Evolutionary conservation across 2,888 invertebrate species (phyloP).

Genomic region (Rhyacophila evoluta): DNA sequence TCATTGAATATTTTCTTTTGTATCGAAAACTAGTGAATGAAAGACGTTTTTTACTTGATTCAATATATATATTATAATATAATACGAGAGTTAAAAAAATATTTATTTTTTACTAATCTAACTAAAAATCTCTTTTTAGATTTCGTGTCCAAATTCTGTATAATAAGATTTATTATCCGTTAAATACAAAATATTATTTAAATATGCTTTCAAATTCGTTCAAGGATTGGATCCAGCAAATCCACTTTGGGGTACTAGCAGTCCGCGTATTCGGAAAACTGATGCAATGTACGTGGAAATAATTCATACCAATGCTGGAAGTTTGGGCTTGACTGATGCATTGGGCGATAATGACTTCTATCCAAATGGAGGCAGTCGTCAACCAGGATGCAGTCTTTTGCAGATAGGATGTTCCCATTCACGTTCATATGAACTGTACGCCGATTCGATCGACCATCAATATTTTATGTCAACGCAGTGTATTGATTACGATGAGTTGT

Average conservation of each 20-base stretch:
- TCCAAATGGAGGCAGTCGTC: conserved; percentile 37
- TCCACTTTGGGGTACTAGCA: conserved; percentile 43
- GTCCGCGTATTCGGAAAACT: conserved; percentile 37
- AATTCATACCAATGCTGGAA: conserved; percentile 44
- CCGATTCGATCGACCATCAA: conserved; percentile 34
- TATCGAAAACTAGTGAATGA: too few relatives aligned
- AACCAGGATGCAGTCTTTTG: conserved; percentile 37
- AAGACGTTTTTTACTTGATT: too few relatives aligned
- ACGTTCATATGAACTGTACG: conserved; percentile 30
- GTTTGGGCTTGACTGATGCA: background rate
- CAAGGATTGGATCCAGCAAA: conserved; percentile 44
- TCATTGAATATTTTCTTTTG: too few relatives aligned
- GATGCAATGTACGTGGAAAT: conserved; percentile 47
- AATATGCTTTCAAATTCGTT: too few relatives aligned
- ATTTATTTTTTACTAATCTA: too few relatives aligned
- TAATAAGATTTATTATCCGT: too few relatives aligned
- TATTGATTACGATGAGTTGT: conserved; percentile 30
- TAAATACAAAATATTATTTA: too few relatives aligned
- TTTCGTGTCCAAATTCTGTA: too few relatives aligned
- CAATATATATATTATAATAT: too few relatives aligned
- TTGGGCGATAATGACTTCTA: conserved; percentile 44
- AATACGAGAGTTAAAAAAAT: too few relatives aligned
- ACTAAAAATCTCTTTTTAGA: too few relatives aligned
- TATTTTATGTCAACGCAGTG: conserved; percentile 33
- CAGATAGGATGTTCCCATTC: conserved; percentile 43